phyloP scores from a whole-genome alignment of 2,888 invertebrate genomes.

The Drosophila dives region DNA sequence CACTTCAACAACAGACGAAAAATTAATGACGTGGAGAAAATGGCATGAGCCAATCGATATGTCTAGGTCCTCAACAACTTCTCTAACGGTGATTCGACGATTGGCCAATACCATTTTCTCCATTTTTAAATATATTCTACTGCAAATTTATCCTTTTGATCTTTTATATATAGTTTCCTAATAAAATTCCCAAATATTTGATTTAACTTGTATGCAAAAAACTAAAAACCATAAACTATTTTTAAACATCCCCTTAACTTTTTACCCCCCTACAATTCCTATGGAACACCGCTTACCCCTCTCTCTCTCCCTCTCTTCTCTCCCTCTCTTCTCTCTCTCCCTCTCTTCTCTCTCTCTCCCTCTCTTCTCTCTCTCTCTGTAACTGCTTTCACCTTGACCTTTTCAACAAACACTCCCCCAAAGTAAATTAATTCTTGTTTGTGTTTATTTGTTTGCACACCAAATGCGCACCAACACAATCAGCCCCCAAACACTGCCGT shows the following conservation, averaged over 20 bases:
- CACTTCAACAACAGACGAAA: no score
- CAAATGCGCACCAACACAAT: slow-evolving; percentile 4
- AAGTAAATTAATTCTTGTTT: slow-evolving; percentile 11
- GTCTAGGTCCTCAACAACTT: no score
- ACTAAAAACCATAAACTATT: background rate
- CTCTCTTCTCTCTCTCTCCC: no score
- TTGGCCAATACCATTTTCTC: no score
- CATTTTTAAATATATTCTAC: background rate
- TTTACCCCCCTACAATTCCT: background rate
- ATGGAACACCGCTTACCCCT: background rate
- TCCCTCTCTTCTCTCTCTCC: no score
- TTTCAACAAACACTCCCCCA: background rate
- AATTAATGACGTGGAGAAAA: no score
- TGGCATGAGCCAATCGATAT: no score
- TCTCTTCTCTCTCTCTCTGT: no score
- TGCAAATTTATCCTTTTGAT: background rate
- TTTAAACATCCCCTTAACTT: background rate
- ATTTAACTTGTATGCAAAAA: background rate
- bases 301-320: no score
- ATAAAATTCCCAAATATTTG: background rate
- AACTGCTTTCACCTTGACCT: background rate
- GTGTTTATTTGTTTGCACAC: slow-evolving; percentile 19
- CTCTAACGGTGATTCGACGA: no score
- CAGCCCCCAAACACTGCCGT: background rate
- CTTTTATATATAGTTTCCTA: background rate